Percentiles rank a stretch among this genome's conserved stretches.
Conservation (phyloP, 2,113 vertebrate species). For the Hemibagrus wyckioides region DNA sequence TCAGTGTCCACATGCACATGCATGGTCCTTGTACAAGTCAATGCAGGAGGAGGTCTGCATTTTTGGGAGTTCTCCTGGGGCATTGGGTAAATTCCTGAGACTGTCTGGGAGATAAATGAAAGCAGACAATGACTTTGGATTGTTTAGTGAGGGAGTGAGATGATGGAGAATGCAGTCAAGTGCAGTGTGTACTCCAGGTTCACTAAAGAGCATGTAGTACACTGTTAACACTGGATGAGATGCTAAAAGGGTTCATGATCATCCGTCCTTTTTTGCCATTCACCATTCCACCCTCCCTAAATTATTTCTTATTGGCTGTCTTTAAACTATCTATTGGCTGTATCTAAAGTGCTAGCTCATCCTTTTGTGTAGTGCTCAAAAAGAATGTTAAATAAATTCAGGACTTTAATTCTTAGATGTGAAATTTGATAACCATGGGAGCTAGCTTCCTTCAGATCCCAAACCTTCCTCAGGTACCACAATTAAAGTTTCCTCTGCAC, state of each 20-base stretch:
- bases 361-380: background rate
- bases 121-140: constrained; percentile 35
- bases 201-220: background rate
- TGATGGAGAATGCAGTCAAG: background rate
- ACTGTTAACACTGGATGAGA: background rate
- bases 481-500: constrained; percentile 45
- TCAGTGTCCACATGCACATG: background rate
- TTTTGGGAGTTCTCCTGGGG: constrained; percentile 49
- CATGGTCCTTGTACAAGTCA: background rate
- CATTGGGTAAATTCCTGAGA: constrained; percentile 58
- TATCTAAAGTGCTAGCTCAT: background rate
- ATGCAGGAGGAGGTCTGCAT: background rate
- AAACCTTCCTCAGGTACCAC: constrained; percentile 38
- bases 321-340: background rate
- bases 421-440: constrained; percentile 18
- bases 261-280: background rate
- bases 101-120: constrained; percentile 58
- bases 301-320: background rate
- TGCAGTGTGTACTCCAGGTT: background rate
- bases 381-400: background rate
- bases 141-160: constrained; percentile 12
- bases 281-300: background rate
- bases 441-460: background rate
- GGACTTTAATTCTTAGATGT: background rate
- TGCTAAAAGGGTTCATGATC: background rate